Evolutionary conservation across 2,113 vertebrate genomes (phyloP).

Genomic region (Blennius ocellaris): DNA sequence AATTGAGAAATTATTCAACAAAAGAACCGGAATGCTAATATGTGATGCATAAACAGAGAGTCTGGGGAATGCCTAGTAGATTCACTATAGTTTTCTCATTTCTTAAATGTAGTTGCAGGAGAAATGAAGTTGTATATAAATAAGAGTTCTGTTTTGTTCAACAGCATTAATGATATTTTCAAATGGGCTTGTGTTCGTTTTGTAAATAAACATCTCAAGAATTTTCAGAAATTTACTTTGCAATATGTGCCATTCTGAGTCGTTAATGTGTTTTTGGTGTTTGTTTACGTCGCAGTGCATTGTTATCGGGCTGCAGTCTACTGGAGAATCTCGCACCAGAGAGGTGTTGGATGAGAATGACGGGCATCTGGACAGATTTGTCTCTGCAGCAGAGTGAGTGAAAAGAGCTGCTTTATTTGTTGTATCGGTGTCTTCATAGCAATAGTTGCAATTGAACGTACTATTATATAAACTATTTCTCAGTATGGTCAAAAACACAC

Average conservation of each 20-base stretch:
- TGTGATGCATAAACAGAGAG: background rate
- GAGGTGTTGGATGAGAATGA: constrained; percentile 96
- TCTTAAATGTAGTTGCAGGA: background rate
- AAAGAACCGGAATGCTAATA: constrained; percentile 18
- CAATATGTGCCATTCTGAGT: background rate
- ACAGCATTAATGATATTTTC: background rate
- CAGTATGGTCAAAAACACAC: too few species aligned
- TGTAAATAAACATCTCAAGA: background rate
- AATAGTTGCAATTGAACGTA: too few species aligned
- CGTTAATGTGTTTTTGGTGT: background rate
- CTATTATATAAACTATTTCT: too few species aligned
- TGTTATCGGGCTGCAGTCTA: constrained; percentile 97
- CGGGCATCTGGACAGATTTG: constrained; percentile 93
- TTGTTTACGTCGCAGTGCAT: constrained; percentile 85
- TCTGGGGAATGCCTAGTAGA: background rate
- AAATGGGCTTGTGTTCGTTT: constrained; percentile 1
- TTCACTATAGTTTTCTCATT: background rate
- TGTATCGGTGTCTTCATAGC: too few species aligned
- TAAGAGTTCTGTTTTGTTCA: background rate
- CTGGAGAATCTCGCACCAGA: constrained; percentile 94
- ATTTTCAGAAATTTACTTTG: background rate
- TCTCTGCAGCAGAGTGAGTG: constrained; percentile 95
- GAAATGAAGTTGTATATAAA: background rate
- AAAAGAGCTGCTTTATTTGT: too few species aligned
- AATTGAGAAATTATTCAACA: background rate